Conservation (phyloP, 2,113 vertebrate genomes). For the Callorhinus ursinus region DNA sequence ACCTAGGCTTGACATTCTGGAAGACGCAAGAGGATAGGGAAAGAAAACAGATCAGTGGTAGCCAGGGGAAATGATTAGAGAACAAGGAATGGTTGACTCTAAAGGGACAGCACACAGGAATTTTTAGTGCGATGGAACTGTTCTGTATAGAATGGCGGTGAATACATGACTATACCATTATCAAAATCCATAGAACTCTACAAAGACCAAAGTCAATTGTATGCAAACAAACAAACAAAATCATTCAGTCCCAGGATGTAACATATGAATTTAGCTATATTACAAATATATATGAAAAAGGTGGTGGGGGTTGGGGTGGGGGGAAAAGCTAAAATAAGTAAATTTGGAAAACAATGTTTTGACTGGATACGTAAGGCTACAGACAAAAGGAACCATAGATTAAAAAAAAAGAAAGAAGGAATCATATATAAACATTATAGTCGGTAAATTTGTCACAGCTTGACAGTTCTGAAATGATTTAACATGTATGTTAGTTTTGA, state of each 20-base stretch:
- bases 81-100: background rate
- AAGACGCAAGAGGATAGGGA: background rate
- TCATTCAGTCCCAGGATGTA: background rate
- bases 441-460: background rate
- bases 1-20: background rate
- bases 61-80: background rate
- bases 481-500: background rate
- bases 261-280: background rate
- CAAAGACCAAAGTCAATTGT: background rate
- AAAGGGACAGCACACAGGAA: background rate
- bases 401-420: background rate
- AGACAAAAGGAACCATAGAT: background rate
- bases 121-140: background rate
- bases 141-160: background rate
- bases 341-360: background rate
- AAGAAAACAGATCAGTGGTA: background rate
- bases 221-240: background rate
- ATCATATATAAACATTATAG: background rate
- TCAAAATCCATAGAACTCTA: background rate
- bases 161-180: background rate
- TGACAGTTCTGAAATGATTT: background rate
- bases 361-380: background rate
- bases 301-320: background rate
- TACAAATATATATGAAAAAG: background rate
- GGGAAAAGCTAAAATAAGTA: background rate